These are phyloP conservation scores for Herpailurus yagouaroundi DNA, from an alignment of 2,113 vertebrate genomes.

Conservation along the genomic window DNA sequence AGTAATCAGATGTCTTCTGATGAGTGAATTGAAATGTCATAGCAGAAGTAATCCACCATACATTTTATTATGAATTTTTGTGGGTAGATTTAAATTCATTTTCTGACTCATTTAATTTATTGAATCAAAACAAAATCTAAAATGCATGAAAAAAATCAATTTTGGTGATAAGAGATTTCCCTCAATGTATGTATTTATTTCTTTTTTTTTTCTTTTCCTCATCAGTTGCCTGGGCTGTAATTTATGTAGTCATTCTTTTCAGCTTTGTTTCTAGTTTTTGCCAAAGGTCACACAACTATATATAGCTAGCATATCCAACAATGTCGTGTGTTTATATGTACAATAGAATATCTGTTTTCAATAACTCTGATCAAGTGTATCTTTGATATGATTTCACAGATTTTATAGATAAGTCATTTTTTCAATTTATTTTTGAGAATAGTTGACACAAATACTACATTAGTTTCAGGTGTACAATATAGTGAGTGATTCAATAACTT, in stretches of 20 bases:
- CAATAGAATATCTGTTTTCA: neutral
- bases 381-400: neutral
- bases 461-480: neutral
- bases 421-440: neutral
- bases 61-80: conserved; percentile 66
- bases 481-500: neutral
- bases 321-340: neutral
- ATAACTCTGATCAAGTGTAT: neutral
- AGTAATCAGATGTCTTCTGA: conserved; percentile 72
- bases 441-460: neutral
- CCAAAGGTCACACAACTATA: neutral
- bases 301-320: neutral
- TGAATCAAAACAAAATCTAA: conserved; percentile 57
- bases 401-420: neutral
- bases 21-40: conserved; percentile 75
- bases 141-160: conserved; percentile 61
- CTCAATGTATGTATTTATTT: conserved; percentile 11
- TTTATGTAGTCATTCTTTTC: neutral
- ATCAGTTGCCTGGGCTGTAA: neutral
- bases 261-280: conserved; percentile 6
- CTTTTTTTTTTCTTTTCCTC: conserved; percentile 13
- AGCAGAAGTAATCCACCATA: conserved; percentile 47
- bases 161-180: conserved; percentile 39
- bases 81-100: conserved; percentile 63
- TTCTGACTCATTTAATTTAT: conserved; percentile 70